Conservation (phyloP, 2,113 vertebrate genomes). For the Chaetodon auriga region DNA sequence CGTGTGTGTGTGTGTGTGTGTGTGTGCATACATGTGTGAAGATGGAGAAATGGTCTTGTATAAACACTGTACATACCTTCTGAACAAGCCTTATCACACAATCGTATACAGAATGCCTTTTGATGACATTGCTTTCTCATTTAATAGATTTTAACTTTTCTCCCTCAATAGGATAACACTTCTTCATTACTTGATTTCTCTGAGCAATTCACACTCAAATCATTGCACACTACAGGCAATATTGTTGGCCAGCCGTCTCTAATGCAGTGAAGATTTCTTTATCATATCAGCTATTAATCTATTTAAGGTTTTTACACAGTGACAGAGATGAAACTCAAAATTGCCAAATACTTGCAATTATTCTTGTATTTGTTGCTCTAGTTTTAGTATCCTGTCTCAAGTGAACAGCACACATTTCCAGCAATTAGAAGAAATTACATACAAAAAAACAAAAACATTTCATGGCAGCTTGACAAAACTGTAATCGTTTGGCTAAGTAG, state of each 20-base stretch:
- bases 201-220: background rate
- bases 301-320: background rate
- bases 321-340: background rate
- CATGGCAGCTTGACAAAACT: background rate
- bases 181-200: background rate
- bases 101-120: background rate
- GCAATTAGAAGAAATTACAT: background rate
- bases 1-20: constrained; percentile 1
- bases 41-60: constrained; percentile 24
- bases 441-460: background rate
- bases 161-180: background rate
- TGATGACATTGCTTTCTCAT: constrained; percentile 4
- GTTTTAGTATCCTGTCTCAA: background rate
- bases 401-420: background rate
- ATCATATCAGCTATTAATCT: background rate
- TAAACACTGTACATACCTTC: constrained; percentile 14
- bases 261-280: background rate
- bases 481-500: background rate
- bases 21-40: constrained; percentile 42
- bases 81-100: constrained; percentile 5
- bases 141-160: background rate
- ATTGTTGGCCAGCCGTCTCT: background rate
- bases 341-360: background rate
- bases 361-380: background rate
- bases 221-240: background rate